Evolutionary conservation across 2,888 invertebrate genomes (phyloP), one percentile per base, ranked within the genome.

Genomic region (Rhagonycha lutea): DNA sequence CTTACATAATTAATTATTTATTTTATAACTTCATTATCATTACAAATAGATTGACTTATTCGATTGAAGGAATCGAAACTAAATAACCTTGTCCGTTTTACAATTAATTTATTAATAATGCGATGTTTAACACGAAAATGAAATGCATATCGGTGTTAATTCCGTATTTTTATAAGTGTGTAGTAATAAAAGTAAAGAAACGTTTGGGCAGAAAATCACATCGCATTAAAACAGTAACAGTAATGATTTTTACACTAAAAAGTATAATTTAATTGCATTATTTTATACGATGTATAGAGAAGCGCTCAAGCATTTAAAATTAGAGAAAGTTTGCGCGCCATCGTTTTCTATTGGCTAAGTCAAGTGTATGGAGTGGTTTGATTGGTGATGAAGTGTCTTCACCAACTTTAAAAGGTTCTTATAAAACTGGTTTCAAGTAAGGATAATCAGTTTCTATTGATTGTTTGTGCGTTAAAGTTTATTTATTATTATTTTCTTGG

Each of bases 391-490:
- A 74, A 67, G 68, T 74, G 62, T 74, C 70, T 79, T 77, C 80
- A 65, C 76, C 77, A 80, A 78, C 75, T 78, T 76, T 79, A 80
- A 79, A 80, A 76, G 71, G 67, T 80, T 80, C 76, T 71, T 81
- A 81, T 81, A 81, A 81, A 80, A 81, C 80, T 76, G 79, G 78
- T 79, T 79, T 75, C 61, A 61, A 12, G 62, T 62, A 68, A n/a
- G 14, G 65, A 60, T 70, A 67, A 67, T 76, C 77, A 79, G 79
- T 79, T 72, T 63, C 69, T 29, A 63, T 62, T 60, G 68, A 68
- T 69, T 60, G 10, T 70, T 60, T 11, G 24, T 32, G 61, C 26
- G 61, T 68, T 32, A 9, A 14, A 14, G 32, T 69, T 18, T 61
- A 18, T 70, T 18, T 18, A n/a, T n/a, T n/a, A n/a, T n/a, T n/a